Conservation (phyloP, 2,113 vertebrate genomes). For the Megaleporinus macrocephalus region DNA sequence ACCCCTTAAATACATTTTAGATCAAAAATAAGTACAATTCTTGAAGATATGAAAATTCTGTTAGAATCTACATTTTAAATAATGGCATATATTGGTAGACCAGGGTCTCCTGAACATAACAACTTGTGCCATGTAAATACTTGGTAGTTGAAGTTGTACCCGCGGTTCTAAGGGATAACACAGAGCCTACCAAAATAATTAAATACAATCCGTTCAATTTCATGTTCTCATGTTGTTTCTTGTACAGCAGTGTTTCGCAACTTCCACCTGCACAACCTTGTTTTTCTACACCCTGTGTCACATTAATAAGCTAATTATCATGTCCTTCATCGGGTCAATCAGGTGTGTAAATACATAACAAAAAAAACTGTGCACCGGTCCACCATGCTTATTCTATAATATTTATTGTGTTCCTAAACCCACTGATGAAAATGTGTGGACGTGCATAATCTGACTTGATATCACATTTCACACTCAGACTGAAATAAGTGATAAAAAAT, state of each 20-base stretch:
- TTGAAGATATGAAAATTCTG: no score
- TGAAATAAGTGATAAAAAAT: not conserved
- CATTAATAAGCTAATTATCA: slow-evolving; percentile 15
- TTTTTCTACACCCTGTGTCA: not conserved
- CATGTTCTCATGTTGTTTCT: not conserved
- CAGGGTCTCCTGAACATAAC: no score
- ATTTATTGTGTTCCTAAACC: not conserved
- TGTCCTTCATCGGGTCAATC: not conserved
- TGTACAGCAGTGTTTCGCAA: not conserved
- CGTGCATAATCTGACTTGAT: not conserved
- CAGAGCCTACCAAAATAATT: not conserved
- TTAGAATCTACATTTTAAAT: no score
- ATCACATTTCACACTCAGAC: not conserved
- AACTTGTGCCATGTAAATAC: no score
- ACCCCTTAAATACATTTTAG: no score
- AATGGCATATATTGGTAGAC: no score
- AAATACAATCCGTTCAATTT: no score
- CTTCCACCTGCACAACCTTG: not conserved
- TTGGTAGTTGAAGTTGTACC: no score
- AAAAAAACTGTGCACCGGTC: not conserved
- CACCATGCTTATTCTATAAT: not conserved
- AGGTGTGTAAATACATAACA: not conserved
- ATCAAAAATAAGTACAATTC: no score
- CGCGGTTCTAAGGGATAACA: no score
- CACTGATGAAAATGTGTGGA: not conserved